These are phyloP conservation scores for Crotalus horridus DNA, from an alignment of 2,113 vertebrate species.

Conservation along the genomic window DNA sequence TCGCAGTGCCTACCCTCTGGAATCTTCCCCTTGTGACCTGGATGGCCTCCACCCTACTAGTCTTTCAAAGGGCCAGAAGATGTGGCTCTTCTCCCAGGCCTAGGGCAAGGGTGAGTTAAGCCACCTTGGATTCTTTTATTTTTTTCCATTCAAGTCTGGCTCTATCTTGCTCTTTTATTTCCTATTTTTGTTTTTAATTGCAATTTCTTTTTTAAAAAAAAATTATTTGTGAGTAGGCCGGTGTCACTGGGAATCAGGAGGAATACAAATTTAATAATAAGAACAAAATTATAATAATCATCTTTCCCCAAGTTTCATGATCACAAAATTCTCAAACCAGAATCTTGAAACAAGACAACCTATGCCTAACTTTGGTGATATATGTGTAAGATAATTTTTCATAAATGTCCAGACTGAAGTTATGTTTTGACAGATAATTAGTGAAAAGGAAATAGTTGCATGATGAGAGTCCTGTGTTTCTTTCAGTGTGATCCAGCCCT, in stretches of 20 bases:
- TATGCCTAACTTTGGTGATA: background rate
- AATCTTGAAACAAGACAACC: background rate
- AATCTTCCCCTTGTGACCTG: background rate
- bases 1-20: background rate
- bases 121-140: background rate
- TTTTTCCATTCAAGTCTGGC: too few relatives aligned
- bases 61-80: background rate
- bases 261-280: too few relatives aligned
- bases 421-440: background rate
- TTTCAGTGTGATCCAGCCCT: slow-evolving; percentile 93
- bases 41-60: background rate
- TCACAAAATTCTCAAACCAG: background rate
- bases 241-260: too few relatives aligned
- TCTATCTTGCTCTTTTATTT: too few relatives aligned
- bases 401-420: background rate
- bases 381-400: background rate
- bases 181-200: too few relatives aligned
- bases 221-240: too few relatives aligned
- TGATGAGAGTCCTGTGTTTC: slow-evolving; percentile 33
- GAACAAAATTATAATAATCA: too few relatives aligned
- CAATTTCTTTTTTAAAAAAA: too few relatives aligned
- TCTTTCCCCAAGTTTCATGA: too few relatives aligned
- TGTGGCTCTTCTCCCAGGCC: background rate
- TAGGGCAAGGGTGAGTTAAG: background rate
- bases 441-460: background rate